Conservation (phyloP, 2,888 invertebrate species). For the Calliopum simillimum region DNA sequence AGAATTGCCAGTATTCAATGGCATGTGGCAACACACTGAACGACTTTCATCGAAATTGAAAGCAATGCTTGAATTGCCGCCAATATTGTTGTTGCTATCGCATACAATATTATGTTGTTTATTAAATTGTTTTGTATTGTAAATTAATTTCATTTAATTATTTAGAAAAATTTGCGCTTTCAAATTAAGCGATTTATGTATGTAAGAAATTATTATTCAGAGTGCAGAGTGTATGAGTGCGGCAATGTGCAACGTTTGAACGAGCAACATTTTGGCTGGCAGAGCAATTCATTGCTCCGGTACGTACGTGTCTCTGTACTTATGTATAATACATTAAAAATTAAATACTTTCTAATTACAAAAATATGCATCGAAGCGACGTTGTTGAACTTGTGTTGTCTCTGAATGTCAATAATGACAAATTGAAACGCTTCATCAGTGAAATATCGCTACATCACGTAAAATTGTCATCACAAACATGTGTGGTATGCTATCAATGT, state of each 20-base stretch:
- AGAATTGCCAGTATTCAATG: background rate
- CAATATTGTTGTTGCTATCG: background rate
- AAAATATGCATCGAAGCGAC: slow-evolving; percentile 15
- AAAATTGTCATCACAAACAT: no score
- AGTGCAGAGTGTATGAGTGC: slow-evolving; percentile 10
- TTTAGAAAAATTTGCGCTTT: slow-evolving; percentile 14
- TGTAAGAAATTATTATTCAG: slow-evolving; percentile 23
- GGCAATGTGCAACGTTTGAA: background rate
- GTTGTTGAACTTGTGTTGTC: no score
- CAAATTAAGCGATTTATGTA: background rate
- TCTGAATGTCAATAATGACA: background rate
- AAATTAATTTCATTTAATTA: slow-evolving; percentile 7
- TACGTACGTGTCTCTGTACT: background rate
- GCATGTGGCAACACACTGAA: background rate
- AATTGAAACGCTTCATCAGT: background rate
- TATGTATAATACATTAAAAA: background rate
- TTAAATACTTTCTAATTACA: slow-evolving; percentile 23
- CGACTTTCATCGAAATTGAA: slow-evolving; percentile 27
- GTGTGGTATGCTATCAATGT: no score
- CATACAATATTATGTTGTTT: background rate
- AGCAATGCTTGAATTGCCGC: background rate
- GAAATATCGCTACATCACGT: background rate
- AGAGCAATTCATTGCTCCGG: background rate
- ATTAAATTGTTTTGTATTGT: background rate
- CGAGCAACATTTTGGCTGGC: no score